Evolutionary conservation across 2,888 invertebrate species (phyloP), one percentile per base, ranked within the genome.

Genomic region (Yponomeuta cagnagella): DNA sequence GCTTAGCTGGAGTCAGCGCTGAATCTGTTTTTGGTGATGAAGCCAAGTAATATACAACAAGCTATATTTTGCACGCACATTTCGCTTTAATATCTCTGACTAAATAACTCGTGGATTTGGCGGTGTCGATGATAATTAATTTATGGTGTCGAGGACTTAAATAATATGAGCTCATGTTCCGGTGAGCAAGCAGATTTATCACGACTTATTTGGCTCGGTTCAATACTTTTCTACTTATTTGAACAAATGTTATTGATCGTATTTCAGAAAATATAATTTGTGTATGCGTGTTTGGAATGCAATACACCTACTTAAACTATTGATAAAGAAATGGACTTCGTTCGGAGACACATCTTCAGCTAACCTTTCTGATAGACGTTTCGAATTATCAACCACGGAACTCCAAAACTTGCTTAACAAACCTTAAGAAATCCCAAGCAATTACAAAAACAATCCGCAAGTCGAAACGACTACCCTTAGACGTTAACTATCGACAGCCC

Each of bases 391-490:
- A 37, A 37, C 37, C 2, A 37, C 5, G 37, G 37, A 37, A 37
- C 37, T 37, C 37, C 37, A 37, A 37, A 5, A 37, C 2, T 5
- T 37, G 37, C 37, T 37, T 37, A 23, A 30, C 8, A 30, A 64
- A 64, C 0, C 23, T 33, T 33, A 33, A 33, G 3, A 65, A 4
- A 58, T 15, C 52, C 37, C 23, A 23, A 63, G 10, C 70, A 70
- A 70, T 70, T 70, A 70, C 70, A 63, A 33, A 31, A 58, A 63
- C 63, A 43, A 70, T 37, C 63, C 70, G 63, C 48, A 23, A 69
- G 23, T 43, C 65, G 65, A 48, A 12, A 58, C 52, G 23, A 33
- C 63, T 43, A 70, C 70, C 70, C 70, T 68, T 33, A 58, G 52
- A 58, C 3, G 43, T 15, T 58, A 15, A 12, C 52, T 15, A 15